Evolutionary conservation across 2,888 invertebrate species (phyloP).

Genomic region (Achlya flavicornis): DNA sequence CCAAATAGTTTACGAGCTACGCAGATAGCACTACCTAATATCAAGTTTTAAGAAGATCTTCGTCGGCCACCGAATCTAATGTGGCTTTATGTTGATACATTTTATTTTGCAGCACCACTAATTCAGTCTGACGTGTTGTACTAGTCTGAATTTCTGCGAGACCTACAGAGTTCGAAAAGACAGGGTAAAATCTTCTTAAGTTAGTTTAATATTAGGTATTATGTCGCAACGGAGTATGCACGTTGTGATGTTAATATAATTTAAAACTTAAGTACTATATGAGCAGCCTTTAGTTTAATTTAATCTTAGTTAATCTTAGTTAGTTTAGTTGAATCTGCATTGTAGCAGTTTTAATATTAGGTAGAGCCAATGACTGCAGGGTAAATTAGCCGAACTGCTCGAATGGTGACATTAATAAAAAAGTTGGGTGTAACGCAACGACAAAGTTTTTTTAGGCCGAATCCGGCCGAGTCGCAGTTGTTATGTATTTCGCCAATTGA

Average conservation of each 20-base stretch:
- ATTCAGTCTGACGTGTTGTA: slow-evolving; percentile 70
- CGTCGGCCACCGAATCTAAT: neutral
- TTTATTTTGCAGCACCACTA: slow-evolving; percentile 60
- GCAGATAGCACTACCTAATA: slow-evolving; percentile 9
- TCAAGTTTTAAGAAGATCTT: neutral
- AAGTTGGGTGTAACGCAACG: too few relatives aligned
- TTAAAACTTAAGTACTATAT: too few relatives aligned
- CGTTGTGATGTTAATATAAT: neutral
- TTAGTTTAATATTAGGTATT: neutral
- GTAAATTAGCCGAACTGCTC: too few relatives aligned
- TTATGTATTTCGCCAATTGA: too few relatives aligned
- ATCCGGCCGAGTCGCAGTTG: too few relatives aligned
- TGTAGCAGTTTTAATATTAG: too few relatives aligned
- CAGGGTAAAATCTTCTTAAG: neutral
- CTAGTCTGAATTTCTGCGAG: slow-evolving; percentile 31
- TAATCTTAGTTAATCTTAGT: too few relatives aligned
- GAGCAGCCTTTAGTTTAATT: too few relatives aligned
- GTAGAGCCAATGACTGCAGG: too few relatives aligned
- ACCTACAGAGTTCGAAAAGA: slow-evolving; percentile 13
- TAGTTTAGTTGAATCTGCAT: too few relatives aligned
- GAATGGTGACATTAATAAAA: too few relatives aligned
- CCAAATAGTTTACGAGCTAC: slow-evolving; percentile 8
- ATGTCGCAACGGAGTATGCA: neutral
- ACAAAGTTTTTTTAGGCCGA: too few relatives aligned
- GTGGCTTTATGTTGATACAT: slow-evolving; percentile 20